Evolutionary conservation across 1,140 invertebrate genomes (phyloP), one percentile per base, ranked within the genome.

Genomic region (Streblospio benedicti): DNA sequence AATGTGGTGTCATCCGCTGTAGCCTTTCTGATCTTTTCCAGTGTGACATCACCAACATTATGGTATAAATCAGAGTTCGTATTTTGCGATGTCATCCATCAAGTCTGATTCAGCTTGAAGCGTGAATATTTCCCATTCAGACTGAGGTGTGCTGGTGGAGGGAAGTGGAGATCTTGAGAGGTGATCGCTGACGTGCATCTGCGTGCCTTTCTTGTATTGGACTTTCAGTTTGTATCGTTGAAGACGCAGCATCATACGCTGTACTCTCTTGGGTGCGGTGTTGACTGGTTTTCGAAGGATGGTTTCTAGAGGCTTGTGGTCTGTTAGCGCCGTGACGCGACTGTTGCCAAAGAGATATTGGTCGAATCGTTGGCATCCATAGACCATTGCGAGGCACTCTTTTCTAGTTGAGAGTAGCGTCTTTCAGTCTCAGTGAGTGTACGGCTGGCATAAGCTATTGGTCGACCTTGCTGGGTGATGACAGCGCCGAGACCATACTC

Each of bases 351-450:
- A 75, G 9, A 75, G 62, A 59, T 70, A 76, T 27, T 71, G 45
- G 57, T 75, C 71, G 66, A 79, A 80, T 32, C 69, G 58, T 52
- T 76, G 69, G 4, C 71, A 66, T 5, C 69, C 71, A 60, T 78
- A 82, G 4, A 81, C 67, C 38, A 81, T 76, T 2, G 79, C 76
- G 1, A 80, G 65, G 2, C 76, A 68, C 64, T 82, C 79, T 75
- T 73, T 53, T 82, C 77, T 1, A 80, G 73, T 63, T 81, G 74
- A 12, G 69, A 72, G 59, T 80, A 80, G 38, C 79, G 78, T 31
- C 65, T 16, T 66, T 82, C 75, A 38, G 70, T 65, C 4, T 52
- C 4, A 6, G 73, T 76, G 9, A 81, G 60, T 9, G 74, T 67
- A 31, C 75, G 58, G 3, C 76, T 80, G 3, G 75, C 76, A 61